Base-by-base conservation (phyloP, 2,113 vertebrate species). In the Athene noctua region DNA sequence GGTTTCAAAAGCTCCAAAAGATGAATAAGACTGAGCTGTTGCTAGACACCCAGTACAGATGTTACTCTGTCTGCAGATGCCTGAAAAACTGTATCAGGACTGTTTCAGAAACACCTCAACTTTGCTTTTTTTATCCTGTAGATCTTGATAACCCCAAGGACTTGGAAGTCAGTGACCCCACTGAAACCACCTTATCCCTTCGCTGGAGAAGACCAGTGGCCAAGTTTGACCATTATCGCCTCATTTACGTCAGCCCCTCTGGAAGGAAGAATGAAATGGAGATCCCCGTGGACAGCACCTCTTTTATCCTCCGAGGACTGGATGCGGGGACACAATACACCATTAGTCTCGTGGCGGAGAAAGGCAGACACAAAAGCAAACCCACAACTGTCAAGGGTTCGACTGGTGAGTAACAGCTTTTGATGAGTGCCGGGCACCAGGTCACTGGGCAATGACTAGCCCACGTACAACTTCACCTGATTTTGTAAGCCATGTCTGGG, bases 61-160 rank as follows among this genome's bases (percentile, higher is more conserved):
- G 13, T 10, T 44, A 7, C 34, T 47, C 20, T 57, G 15, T 5
- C 75, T 27, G 6, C 16, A 49, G 26, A n/a, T 14, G 19, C 52
- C 66, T 44, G 16, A 65, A 67, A 47, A 75, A 12, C 20, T 19
- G 5, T n/a, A 52, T 13, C 49, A 32, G n/a, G 16, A 21, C 26
- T 36, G 4, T n/a, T n/a, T 54, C 78, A 90, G 61, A 58, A 15
- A 38, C 42, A 32, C 8, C 12, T 72, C 10, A 82, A 11, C 47
- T 80, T 52, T 42, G 7, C 6, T 42, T 42, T 94, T 94, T 84
- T 86, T 88, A 23, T 55, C 32, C 74, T 47, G 25, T 72, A 99
- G 99, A 99, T 22, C 96, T 99, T 17, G 99, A 99, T 54, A 98
- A 98, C 38, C 99, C 99, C 75, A 99, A 98, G 91, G 98, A 99